Evolutionary conservation across 2,888 invertebrate species (phyloP), one percentile per base, ranked within the genome.

Genomic region (Drosophila peninsularis): DNA sequence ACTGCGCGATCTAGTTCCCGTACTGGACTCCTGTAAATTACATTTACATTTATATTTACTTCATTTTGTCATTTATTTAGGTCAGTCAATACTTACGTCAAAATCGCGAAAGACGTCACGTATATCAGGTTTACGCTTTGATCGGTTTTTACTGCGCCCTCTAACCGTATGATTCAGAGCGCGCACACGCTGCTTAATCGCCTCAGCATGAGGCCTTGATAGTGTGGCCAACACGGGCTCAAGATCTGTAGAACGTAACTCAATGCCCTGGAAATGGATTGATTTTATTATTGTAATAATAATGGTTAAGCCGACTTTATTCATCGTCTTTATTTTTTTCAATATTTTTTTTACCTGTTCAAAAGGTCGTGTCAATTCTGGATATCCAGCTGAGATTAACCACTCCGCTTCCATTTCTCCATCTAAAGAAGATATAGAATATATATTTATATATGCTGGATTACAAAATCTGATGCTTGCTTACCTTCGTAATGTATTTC

Each of bases 71-170:
- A 37, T 10, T 42, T 11, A 27, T 11, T 11, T 36, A 7, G 5
- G 11, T 14, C 9, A 1, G 10, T 17, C 7, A 13, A 54, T 36
- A 80, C 93, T 93, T 89, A 96, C 96, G 94, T 97, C 97, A 76
- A 95, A 94, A 92, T 96, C 96, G 91, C 96, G 95, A 90, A 97
- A 96, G 55, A 97, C 96, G 92, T 97, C 96, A 81, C 97, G 93
- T 68, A 97, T 96, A 91, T 97, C 97, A 14, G 96, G 96, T 85
- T 96, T 95, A 68, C 95, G 94, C n/a, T 95, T 93, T 73, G 94
- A 93, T 2, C 93, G 90, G 63, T 92, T 93, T 82, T 95, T 93
- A 86, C 94, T 94, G 69, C 95, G 93, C 81, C 94, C 94, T 42
- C 95, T 93, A 37, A 96, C 94, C 1, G 96, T 96, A 78, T 95